Base-by-base conservation (phyloP, 2,888 invertebrate species). In the Cataglyphis albicans region DNA sequence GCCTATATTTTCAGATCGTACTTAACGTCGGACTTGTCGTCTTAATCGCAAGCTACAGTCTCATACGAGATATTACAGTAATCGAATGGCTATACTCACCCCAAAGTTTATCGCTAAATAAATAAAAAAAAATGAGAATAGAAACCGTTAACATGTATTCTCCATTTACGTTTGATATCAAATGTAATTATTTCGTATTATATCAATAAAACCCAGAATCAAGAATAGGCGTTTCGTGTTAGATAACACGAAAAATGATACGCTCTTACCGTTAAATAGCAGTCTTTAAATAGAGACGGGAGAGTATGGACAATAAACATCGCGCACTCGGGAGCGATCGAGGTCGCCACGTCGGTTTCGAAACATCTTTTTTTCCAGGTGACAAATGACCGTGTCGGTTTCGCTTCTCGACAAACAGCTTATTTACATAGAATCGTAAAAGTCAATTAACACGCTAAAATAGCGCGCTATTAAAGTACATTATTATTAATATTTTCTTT, bases 301-400 rank as follows among this genome's bases (percentile, higher is more conserved):
- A 61, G 61, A 61, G 61, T 44, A 64, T 44, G 32, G 15, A 21
- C 18, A 25, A 32, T 64, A 57, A 76, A 57, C 41, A 29, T 57
- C 48, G n/a, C 3, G 41, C 29, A 32, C 18, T 32, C 25, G 64
- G 25, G 12, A 52, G 64, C n/a, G 15, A 48, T 75, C 76, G 65
- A 76, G 67, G 38, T 38, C 67, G 55, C 5, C 18, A 21, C 52
- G 12, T 4, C 10, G 25, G 15, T 76, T 76, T 76, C 76, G 68
- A 67, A 67, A 76, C n/a, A 6, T 29, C n/a, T 15, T 41, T 68
- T 74, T 63, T 32, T 32, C 7, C 48, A 38, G 55, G 55, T 76
- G 76, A 76, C 76, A 67, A 76, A 76, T 41, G 76, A 76, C 76
- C 76, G 68, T 68, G 68, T 76, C 76, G 57, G 41, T 29, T 67